Percentiles rank a stretch among this genome's conserved stretches.
phyloP scores from a whole-genome alignment of 2,888 invertebrate species.

The Apamea monoglypha region DNA sequence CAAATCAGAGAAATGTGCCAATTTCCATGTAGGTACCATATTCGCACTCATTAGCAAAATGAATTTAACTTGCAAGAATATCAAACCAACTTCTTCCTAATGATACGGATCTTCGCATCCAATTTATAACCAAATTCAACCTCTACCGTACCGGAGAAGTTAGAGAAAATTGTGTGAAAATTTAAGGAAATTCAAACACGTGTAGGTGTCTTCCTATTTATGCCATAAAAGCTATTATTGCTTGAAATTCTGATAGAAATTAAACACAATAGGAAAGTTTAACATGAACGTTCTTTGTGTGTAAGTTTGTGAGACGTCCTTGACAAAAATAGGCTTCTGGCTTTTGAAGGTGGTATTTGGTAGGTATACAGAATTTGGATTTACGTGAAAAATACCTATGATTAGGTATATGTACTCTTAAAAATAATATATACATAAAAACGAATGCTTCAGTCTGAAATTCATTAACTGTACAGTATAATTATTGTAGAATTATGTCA shows the following conservation, averaged over 20 bases:
- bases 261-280: slow-evolving; percentile 24
- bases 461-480: background rate
- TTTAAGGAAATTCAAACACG: slow-evolving; percentile 7
- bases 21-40: slow-evolving; percentile 12
- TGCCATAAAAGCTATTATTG: slow-evolving; percentile 20
- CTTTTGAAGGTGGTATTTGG: background rate
- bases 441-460: background rate
- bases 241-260: slow-evolving; percentile 2
- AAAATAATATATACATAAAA: background rate
- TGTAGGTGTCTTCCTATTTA: slow-evolving; percentile 16
- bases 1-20: slow-evolving; percentile 15
- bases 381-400: background rate
- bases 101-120: slow-evolving; percentile 38
- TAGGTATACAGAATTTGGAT: background rate
- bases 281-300: slow-evolving; percentile 20
- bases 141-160: background rate
- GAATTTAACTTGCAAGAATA: slow-evolving; percentile 46
- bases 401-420: background rate
- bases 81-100: slow-evolving; percentile 33
- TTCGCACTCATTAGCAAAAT: slow-evolving; percentile 32
- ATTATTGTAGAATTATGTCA: no score
- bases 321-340: background rate
- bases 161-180: slow-evolving; percentile 23
- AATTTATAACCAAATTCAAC: slow-evolving; percentile 41
- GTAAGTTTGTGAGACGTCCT: slow-evolving; percentile 4